phyloP scores from a whole-genome alignment of 1,140 invertebrate species.

The Aphaenogaster ashmeadi region DNA sequence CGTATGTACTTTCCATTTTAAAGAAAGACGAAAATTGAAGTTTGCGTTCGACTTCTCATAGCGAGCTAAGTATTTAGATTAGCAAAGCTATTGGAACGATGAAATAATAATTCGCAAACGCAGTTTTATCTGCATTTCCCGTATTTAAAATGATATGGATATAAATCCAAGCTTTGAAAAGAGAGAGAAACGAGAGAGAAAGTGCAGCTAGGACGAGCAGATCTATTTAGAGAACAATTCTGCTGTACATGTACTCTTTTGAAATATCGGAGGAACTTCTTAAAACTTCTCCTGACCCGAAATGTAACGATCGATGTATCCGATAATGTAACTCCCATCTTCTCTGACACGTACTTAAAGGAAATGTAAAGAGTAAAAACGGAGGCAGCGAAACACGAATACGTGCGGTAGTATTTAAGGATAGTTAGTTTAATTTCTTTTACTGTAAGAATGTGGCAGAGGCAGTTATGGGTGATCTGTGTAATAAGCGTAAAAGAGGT shows the following conservation, averaged over 20 bases:
- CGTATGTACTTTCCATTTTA: not conserved
- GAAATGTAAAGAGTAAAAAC: slow-evolving; percentile 52
- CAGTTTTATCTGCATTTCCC: not conserved
- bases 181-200: not conserved
- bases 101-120: not conserved
- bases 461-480: slow-evolving; percentile 69
- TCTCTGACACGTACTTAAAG: slow-evolving; percentile 67
- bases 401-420: slow-evolving; percentile 58
- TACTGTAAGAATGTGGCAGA: slow-evolving; percentile 57
- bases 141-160: not conserved
- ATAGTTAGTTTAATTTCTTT: slow-evolving; percentile 72
- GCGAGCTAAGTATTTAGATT: not conserved
- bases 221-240: slow-evolving; percentile 2
- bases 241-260: slow-evolving; percentile 21
- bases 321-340: slow-evolving; percentile 60
- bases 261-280: slow-evolving; percentile 53
- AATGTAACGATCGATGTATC: slow-evolving; percentile 50
- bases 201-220: not conserved
- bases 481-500: slow-evolving; percentile 62
- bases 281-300: slow-evolving; percentile 34
- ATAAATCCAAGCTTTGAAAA: not conserved
- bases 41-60: not conserved
- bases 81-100: not conserved
- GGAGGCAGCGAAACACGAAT: slow-evolving; percentile 18
- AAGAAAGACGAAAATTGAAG: not conserved